phyloP scores from a whole-genome alignment of 2,797 vertebrate species.

The Sebastes glaucus region DNA sequence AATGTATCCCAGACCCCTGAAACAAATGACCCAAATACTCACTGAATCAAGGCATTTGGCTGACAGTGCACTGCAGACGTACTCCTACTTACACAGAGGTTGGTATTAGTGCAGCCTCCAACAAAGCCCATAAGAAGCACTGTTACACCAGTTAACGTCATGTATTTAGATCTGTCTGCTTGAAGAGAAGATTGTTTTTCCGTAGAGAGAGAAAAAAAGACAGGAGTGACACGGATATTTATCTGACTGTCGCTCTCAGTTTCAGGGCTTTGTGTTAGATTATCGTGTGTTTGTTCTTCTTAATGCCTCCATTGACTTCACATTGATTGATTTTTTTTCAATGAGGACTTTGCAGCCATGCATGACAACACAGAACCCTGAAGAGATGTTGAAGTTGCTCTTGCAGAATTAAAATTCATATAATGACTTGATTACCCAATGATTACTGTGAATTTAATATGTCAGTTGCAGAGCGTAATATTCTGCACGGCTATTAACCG shows the following conservation, averaged over 20 bases:
- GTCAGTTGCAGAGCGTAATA: neutral
- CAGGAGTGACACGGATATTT: conserved; percentile 22
- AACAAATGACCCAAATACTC: conserved; percentile 79
- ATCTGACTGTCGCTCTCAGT: conserved; percentile 8
- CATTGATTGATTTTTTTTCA: conserved; percentile 6
- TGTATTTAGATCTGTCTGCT: conserved; percentile 24
- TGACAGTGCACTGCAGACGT: conserved; percentile 58
- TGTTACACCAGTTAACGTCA: conserved; percentile 28
- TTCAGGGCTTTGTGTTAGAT: conserved; percentile 10
- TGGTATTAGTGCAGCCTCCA: conserved; percentile 43
- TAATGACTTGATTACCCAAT: neutral
- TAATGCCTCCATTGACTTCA: conserved; percentile 2
- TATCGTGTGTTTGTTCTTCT: conserved; percentile 4
- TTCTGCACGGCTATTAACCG: conserved; percentile 2
- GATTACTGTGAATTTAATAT: neutral
- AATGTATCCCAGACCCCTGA: conserved; percentile 71
- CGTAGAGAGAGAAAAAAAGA: neutral
- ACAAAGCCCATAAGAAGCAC: conserved; percentile 43
- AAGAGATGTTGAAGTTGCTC: neutral
- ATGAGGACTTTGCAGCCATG: neutral
- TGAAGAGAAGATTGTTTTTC: conserved; percentile 15
- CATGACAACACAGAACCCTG: neutral
- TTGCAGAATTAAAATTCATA: neutral
- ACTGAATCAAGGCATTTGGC: conserved; percentile 65
- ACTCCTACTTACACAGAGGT: conserved; percentile 44